phyloP scores from a whole-genome alignment of 2,888 invertebrate species.

The Pomacea canaliculata region DNA sequence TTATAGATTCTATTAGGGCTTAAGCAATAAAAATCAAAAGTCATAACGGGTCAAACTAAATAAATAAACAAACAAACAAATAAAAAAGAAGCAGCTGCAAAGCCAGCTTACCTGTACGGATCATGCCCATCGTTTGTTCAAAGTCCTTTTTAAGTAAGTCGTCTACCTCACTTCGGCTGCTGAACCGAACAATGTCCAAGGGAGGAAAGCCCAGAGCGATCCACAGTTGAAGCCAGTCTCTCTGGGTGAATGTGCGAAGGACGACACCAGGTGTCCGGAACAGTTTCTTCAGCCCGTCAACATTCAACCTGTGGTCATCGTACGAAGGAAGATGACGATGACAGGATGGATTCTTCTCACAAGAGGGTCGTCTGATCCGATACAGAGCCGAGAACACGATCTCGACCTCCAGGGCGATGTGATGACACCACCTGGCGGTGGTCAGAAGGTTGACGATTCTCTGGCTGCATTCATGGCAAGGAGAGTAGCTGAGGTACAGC shows the following conservation, averaged over 20 bases:
- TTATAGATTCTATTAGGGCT: no score
- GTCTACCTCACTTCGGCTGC: neutral
- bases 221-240: neutral
- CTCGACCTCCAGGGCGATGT: neutral
- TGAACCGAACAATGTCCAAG: no score
- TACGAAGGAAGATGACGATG: neutral
- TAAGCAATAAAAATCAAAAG: no score
- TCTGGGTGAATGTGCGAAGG: neutral
- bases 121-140: neutral
- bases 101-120: no score
- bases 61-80: no score
- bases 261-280: neutral
- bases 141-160: neutral
- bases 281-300: neutral
- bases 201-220: neutral
- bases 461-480: slow-evolving; percentile 7
- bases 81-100: no score
- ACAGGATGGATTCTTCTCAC: neutral
- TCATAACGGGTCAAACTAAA: no score
- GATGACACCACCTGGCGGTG: neutral
- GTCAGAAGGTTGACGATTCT: neutral
- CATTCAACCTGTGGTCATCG: neutral
- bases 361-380: slow-evolving; percentile 9
- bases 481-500: slow-evolving; percentile 13
- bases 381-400: slow-evolving; percentile 8